Percentiles rank a stretch among this genome's conserved stretches.
Conservation (phyloP, 2,797 vertebrate species). For the Margarornis squamiger region DNA sequence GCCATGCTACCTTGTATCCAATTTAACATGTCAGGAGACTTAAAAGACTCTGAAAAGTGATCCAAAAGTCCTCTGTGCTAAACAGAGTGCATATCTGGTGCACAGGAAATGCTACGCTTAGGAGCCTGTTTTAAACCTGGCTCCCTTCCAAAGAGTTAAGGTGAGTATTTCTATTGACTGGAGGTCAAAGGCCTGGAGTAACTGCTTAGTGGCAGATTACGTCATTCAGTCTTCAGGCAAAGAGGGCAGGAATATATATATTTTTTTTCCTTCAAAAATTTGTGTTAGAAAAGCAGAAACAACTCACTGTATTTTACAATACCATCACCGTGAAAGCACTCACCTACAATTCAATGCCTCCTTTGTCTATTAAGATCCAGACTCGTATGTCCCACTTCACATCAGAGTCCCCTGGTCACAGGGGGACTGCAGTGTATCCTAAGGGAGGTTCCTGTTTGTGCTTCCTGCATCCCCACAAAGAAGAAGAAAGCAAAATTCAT, state of each 20-base stretch:
- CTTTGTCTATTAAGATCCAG: background rate
- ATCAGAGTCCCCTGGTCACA: background rate
- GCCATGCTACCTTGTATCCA: background rate
- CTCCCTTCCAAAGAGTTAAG: background rate
- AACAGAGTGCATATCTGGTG: background rate
- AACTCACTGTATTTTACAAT: background rate
- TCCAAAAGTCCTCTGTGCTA: background rate
- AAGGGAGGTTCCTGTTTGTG: background rate
- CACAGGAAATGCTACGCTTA: background rate
- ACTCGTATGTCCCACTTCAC: background rate
- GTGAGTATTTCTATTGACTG: background rate
- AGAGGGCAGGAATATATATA: background rate
- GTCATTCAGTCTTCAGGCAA: background rate
- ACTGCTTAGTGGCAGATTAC: background rate
- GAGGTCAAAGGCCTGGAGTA: conserved; percentile 25
- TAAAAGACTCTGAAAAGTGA: background rate
- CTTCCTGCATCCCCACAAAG: background rate
- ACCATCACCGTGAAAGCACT: background rate
- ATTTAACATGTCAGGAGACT: background rate
- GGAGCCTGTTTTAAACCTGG: background rate
- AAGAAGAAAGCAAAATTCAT: background rate
- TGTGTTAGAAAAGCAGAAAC: background rate
- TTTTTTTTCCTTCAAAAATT: background rate
- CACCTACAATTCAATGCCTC: background rate
- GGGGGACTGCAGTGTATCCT: background rate